These are phyloP conservation scores for Thinocorus orbignyianus DNA, from an alignment of 2,113 vertebrate species.

Conservation along the genomic window DNA sequence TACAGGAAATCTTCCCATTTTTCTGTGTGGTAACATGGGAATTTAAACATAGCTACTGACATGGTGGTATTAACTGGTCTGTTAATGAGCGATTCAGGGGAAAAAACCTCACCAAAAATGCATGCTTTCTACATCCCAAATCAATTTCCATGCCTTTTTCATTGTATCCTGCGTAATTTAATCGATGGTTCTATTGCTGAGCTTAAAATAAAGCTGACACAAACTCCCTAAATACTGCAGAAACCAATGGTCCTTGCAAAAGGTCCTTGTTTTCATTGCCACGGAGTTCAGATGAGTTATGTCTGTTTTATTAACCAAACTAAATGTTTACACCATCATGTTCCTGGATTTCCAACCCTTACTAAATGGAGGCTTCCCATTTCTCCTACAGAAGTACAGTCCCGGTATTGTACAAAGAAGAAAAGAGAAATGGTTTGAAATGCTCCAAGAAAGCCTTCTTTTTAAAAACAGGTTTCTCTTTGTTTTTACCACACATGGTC, in stretches of 20 bases:
- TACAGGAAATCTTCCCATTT: not conserved
- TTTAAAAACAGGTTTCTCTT: not conserved
- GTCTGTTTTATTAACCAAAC: not conserved
- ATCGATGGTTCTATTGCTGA: not conserved
- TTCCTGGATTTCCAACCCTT: not conserved
- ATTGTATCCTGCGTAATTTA: not conserved
- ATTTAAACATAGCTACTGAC: not conserved
- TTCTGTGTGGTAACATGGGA: not conserved
- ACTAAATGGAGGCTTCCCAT: not conserved
- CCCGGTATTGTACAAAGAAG: not conserved
- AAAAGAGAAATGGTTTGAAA: not conserved
- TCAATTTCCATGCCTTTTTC: not conserved
- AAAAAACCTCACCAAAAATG: not conserved
- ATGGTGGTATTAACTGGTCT: not conserved
- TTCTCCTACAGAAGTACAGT: rapidly evolving
- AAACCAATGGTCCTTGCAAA: not conserved
- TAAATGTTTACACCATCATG: not conserved
- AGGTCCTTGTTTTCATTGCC: not conserved
- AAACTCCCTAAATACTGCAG: not conserved
- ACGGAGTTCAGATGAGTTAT: not conserved
- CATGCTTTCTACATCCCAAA: not conserved
- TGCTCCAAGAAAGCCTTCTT: not conserved
- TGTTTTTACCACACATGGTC: not conserved
- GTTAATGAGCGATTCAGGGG: not conserved
- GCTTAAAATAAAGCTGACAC: not conserved